Evolutionary conservation across 2,113 vertebrate species (phyloP).

Genomic region (Pelmatolapia mariae): DNA sequence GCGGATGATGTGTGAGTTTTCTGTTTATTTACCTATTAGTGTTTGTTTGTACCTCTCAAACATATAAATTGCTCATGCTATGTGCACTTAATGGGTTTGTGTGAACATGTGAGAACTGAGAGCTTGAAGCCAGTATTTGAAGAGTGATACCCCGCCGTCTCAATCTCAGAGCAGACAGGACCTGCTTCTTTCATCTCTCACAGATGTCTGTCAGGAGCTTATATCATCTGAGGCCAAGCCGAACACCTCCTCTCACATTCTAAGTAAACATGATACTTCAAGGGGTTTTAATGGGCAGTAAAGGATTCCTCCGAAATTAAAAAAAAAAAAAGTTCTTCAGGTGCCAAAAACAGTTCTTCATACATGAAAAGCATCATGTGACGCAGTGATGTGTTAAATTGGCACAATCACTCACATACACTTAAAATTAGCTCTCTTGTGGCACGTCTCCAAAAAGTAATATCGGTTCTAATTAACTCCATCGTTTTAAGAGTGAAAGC

Average conservation of each 20-base stretch:
- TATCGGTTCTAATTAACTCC: constrained; percentile 36
- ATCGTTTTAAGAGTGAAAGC: constrained; percentile 1
- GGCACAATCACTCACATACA: background rate
- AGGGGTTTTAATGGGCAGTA: constrained; percentile 9
- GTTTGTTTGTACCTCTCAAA: background rate
- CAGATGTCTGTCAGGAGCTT: constrained; percentile 49
- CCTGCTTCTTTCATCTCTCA: constrained; percentile 54
- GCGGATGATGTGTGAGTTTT: background rate
- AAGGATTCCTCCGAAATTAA: background rate
- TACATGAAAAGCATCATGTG: constrained; percentile 11
- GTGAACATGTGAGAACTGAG: background rate
- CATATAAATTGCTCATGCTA: background rate
- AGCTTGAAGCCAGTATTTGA: background rate
- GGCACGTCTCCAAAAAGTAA: constrained; percentile 10
- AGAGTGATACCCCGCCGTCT: background rate
- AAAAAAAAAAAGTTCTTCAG: background rate
- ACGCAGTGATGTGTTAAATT: constrained; percentile 37
- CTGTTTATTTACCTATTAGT: background rate
- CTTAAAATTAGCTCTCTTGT: constrained; percentile 14
- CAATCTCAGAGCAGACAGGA: constrained; percentile 15
- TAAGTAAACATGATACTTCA: constrained; percentile 26
- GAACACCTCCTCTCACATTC: constrained; percentile 1
- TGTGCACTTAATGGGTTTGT: background rate
- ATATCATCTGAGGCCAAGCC: constrained; percentile 26
- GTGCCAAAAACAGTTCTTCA: constrained; percentile 17